Evolutionary conservation across 37 sponge, comb jelly and placozoan species (phyloP).

Genomic region (Theonella swinhoei): DNA sequence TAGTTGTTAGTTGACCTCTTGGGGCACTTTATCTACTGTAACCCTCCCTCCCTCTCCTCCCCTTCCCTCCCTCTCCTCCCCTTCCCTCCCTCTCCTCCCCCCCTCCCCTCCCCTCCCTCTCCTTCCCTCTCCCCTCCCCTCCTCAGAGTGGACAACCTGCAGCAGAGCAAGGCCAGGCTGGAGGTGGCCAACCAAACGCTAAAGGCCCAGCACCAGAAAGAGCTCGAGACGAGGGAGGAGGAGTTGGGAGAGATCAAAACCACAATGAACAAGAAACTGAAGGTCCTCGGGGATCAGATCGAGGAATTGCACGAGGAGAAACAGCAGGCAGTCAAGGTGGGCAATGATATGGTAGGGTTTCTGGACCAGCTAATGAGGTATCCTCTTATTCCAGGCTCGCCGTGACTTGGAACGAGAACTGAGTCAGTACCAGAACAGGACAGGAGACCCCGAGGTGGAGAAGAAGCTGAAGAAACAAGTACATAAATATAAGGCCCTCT

Average conservation of each 20-base stretch:
- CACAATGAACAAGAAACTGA: constrained; percentile 81
- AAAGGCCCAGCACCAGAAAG: constrained; percentile 68
- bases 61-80: background rate
- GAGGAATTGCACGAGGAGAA: constrained; percentile 93
- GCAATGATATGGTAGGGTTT: no score
- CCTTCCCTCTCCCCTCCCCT: background rate
- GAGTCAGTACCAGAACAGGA: constrained; percentile 56
- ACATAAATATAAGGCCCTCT: constrained; percentile 61
- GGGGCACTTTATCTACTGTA: background rate
- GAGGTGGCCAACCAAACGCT: constrained; percentile 82
- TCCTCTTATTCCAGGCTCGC: constrained; percentile 31
- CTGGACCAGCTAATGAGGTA: background rate
- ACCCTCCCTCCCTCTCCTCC: background rate
- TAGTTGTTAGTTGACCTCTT: constrained; percentile 19
- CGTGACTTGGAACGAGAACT: constrained; percentile 78
- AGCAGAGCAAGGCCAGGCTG: constrained; percentile 73
- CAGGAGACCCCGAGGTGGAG: constrained; percentile 79
- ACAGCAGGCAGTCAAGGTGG: constrained; percentile 83
- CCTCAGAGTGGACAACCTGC: constrained; percentile 43
- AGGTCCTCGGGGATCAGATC: constrained; percentile 83
- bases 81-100: background rate
- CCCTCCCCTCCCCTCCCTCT: background rate
- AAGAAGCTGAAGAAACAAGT: constrained; percentile 79
- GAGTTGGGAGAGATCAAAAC: constrained; percentile 79
- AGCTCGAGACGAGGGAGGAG: constrained; percentile 92